Base-by-base conservation (phyloP, 1,140 invertebrate species). In the Trachymyrmex cornetzi region DNA sequence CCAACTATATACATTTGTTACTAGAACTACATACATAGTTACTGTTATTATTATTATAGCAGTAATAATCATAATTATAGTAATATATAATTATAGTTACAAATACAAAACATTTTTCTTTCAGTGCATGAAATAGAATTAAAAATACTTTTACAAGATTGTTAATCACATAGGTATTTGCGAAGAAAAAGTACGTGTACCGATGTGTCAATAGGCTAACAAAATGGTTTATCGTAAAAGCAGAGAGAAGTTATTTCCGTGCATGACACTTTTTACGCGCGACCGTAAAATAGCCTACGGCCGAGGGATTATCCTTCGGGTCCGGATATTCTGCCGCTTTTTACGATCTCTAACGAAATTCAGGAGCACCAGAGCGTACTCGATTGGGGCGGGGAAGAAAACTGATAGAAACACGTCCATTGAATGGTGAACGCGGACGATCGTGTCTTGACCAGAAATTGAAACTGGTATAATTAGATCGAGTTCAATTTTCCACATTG, bases 151-250 rank as follows among this genome's bases (percentile, higher is more conserved):
- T 14, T 19, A n/a, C 12, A 11, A 59, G 24, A 34, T 72, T 44
- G 44, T 3, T 19, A 16, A 82, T 81, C 48, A 64, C 57, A 80
- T 44, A 44, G 34, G 7, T 57, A 44, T 61, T 64, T 77, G 44
- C 11, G 19, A 27, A 22, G 12, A 34, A 34, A 34, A n/a, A 38
- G 2, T 11, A 30, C 44, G 7, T 1, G n/a, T 22, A 12, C 81
- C 30, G 14, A 71, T 71, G 38, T n/a, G n/a, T 27, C 34, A 30
- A 87, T n/a, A 59, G 9, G 27, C 24, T n/a, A 16, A 12, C 61
- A 63, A 85, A 88, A 77, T 44, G 55, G 44, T 55, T 24, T 55
- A 87, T 66, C 66, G 38, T 88, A 85, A 89, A 89, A 71, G 38
- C 27, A 44, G 16, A 6, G 24, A 48, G 30, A 7, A 3, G 22